Evolutionary conservation across 2,113 vertebrate genomes (phyloP).

Genomic region (Hippolais icterina): DNA sequence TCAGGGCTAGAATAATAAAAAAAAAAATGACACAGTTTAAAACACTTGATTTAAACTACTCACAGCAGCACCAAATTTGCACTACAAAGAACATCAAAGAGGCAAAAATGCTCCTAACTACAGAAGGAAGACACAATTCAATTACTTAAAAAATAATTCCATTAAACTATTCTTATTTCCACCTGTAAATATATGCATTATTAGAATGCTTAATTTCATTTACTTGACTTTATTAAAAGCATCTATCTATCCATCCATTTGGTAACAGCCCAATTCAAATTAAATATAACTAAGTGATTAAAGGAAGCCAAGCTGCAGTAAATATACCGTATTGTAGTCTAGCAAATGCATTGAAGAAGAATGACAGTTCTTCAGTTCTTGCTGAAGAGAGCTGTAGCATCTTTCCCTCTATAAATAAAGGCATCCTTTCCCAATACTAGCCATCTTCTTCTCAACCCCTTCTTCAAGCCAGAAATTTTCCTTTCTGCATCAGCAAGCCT

Average conservation of each 20-base stretch:
- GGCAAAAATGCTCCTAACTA: background rate
- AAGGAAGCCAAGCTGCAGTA: background rate
- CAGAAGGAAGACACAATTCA: background rate
- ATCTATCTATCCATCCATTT: background rate
- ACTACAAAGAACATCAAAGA: background rate
- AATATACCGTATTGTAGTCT: background rate
- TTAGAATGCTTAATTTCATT: background rate
- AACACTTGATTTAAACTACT: background rate
- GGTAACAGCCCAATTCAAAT: background rate
- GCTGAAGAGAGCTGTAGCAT: background rate
- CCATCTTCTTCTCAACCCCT: background rate
- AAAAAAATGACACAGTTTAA: background rate
- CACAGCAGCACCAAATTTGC: background rate
- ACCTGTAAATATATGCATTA: background rate
- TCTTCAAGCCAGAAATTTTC: background rate
- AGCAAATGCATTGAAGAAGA: fast-evolving
- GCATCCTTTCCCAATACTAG: background rate
- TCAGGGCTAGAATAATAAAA: constrained; percentile 81
- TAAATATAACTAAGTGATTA: background rate
- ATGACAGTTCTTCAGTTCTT: background rate
- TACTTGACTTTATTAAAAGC: background rate
- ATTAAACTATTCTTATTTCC: background rate
- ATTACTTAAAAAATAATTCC: background rate
- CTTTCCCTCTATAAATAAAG: background rate
- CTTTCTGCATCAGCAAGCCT: background rate